Evolutionary conservation across 2,113 vertebrate species (phyloP).

Genomic region (Apodemus sylvaticus): DNA sequence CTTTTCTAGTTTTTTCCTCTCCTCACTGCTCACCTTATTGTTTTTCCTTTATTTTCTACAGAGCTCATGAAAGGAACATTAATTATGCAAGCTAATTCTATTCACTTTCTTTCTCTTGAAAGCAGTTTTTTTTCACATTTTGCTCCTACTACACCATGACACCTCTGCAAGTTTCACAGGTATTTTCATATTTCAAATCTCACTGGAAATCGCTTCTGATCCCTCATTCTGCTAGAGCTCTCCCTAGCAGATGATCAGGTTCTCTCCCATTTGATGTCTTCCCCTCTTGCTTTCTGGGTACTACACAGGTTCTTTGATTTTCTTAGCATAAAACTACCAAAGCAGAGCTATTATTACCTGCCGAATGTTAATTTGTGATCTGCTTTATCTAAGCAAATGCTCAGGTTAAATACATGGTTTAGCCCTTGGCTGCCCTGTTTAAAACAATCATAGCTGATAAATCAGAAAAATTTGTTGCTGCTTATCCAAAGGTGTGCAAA

Average conservation of each 20-base stretch:
- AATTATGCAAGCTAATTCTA: neutral
- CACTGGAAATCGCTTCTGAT: neutral
- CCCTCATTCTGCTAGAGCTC: neutral
- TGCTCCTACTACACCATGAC: neutral
- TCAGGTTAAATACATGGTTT: neutral
- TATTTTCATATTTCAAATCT: neutral
- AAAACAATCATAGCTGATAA: neutral
- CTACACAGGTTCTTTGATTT: neutral
- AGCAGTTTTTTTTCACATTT: neutral
- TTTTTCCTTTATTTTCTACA: neutral
- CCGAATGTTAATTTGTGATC: neutral
- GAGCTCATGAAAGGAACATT: neutral
- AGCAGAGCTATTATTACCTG: neutral
- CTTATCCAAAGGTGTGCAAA: neutral
- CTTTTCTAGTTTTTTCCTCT: neutral
- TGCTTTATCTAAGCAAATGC: neutral
- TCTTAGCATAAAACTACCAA: conserved; percentile 12
- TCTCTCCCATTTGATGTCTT: neutral
- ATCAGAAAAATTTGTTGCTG: neutral
- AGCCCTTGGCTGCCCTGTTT: neutral
- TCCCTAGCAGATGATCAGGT: neutral
- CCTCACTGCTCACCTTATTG: neutral
- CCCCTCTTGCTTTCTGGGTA: neutral
- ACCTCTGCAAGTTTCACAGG: neutral
- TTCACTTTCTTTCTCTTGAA: conserved; percentile 6